Evolutionary conservation across 2,888 invertebrate genomes (phyloP).

Genomic region (Suillia variegata): DNA sequence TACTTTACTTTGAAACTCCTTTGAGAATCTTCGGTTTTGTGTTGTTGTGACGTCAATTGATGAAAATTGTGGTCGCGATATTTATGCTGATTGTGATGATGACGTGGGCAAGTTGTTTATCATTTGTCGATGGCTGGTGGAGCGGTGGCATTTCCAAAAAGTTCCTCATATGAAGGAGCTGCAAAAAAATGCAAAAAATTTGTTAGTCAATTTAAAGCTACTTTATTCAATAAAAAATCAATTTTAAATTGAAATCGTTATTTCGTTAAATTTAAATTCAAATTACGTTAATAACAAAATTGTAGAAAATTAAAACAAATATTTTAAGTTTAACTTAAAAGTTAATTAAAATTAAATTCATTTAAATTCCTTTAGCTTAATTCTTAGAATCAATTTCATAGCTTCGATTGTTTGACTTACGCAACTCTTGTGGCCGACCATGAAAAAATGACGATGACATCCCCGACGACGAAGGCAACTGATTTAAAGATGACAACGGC

Average conservation of each 20-base stretch:
- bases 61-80: background rate
- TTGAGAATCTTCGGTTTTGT: too few relatives aligned
- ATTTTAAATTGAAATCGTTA: background rate
- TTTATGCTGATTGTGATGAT: background rate
- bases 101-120: conserved; percentile 22
- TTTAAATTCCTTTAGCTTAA: too few relatives aligned
- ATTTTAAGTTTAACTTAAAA: too few relatives aligned
- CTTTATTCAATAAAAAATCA: background rate
- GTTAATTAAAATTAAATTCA: too few relatives aligned
- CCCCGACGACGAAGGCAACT: conserved; percentile 45
- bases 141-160: conserved; percentile 53
- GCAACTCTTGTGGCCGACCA: conserved; percentile 43
- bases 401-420: conserved; percentile 40
- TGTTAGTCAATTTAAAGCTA: too few relatives aligned
- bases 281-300: too few relatives aligned
- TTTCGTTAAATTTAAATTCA: background rate
- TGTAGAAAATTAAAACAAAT: too few relatives aligned
- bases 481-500: conserved; percentile 25
- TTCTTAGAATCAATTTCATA: background rate
- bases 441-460: conserved; percentile 27
- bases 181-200: conserved; percentile 14
- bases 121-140: conserved; percentile 47
- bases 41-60: too few relatives aligned
- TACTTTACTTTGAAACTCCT: conserved; percentile 16
- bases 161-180: conserved; percentile 60